phyloP scores from a whole-genome alignment of 2,888 invertebrate species.

The Epistrophe eligans region DNA sequence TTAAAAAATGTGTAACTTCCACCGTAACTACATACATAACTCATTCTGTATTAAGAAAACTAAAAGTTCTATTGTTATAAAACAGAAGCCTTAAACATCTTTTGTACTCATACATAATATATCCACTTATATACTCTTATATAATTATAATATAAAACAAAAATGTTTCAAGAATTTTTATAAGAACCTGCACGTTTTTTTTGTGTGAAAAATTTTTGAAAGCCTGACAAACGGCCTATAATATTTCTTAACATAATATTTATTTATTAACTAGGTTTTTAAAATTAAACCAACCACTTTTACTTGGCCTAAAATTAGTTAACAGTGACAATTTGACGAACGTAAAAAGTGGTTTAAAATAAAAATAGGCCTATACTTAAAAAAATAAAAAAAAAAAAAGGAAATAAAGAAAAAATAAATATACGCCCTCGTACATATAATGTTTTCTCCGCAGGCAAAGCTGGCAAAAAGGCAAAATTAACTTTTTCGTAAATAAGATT shows the following conservation, averaged over 20 bases:
- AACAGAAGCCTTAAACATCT: no score
- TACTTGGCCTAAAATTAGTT: neutral
- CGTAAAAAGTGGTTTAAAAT: neutral
- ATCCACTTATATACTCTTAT: no score
- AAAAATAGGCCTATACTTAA: neutral
- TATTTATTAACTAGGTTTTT: neutral
- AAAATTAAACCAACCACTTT: neutral
- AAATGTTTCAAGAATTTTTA: no score
- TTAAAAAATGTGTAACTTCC: no score
- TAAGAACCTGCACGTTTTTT: no score
- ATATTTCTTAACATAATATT: neutral
- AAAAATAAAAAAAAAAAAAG: constrained; percentile 9
- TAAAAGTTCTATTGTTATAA: no score
- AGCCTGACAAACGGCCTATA: neutral
- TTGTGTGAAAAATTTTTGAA: neutral
- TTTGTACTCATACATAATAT: no score
- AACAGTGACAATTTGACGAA: neutral
- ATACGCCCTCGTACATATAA: constrained; percentile 17
- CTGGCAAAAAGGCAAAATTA: constrained; percentile 25
- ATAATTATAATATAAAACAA: no score
- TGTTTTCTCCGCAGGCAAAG: constrained; percentile 14
- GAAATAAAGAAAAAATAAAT: no score
- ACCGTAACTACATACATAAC: no score
- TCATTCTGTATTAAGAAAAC: no score
- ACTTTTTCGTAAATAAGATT: constrained; percentile 66